These are phyloP conservation scores for Caenorhabditis parvicauda DNA, from an alignment of 2,888 invertebrate species.

Conservation along the genomic window DNA sequence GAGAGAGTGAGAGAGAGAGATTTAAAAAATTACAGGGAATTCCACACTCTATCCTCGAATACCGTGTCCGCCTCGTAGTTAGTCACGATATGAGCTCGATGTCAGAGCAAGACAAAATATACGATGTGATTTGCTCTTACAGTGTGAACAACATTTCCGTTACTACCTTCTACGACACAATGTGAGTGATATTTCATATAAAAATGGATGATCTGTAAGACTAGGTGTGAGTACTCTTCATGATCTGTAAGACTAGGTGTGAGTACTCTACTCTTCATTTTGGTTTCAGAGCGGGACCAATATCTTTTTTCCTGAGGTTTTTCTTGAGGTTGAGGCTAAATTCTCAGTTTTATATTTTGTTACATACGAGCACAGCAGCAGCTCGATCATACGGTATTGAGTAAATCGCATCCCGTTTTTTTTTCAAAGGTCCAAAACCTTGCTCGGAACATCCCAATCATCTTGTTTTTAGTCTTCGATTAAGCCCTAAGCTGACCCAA, in stretches of 20 bases:
- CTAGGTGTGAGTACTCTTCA: not conserved
- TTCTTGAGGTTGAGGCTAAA: too few species aligned
- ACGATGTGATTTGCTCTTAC: slow-evolving; percentile 31
- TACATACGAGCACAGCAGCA: too few species aligned
- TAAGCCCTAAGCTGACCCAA: too few species aligned
- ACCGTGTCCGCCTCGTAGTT: slow-evolving; percentile 27
- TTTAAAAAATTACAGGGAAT: slow-evolving; percentile 9
- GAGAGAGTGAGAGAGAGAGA: not conserved
- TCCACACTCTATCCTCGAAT: slow-evolving; percentile 14
- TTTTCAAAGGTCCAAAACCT: too few species aligned
- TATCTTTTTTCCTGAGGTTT: too few species aligned
- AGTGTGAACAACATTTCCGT: slow-evolving; percentile 18
- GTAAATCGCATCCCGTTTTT: too few species aligned
- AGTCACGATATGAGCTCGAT: slow-evolving; percentile 18
- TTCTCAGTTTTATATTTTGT: too few species aligned
- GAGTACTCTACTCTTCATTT: not conserved
- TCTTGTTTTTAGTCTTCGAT: too few species aligned
- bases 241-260: not conserved
- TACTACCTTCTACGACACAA: slow-evolving; percentile 17
- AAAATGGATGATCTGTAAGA: not conserved
- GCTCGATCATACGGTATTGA: too few species aligned
- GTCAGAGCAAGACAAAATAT: slow-evolving; percentile 35
- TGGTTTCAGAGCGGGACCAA: too few species aligned
- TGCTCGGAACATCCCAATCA: too few species aligned
- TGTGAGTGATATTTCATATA: slow-evolving; percentile 10